Evolutionary conservation across 2,797 vertebrate species (phyloP).

Genomic region (Glossophaga mutica): DNA sequence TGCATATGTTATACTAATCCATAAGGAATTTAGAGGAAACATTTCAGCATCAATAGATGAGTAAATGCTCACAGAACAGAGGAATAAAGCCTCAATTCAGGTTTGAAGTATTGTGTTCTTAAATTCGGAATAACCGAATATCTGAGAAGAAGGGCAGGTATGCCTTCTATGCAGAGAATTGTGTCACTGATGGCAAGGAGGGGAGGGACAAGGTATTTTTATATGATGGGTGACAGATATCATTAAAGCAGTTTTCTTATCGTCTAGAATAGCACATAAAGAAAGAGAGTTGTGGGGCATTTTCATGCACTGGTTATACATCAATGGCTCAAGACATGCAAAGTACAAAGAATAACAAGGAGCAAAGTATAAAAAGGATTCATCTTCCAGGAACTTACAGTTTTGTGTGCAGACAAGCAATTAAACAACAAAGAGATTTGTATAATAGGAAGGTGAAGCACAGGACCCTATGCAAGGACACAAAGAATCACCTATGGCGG

Average conservation of each 20-base stretch:
- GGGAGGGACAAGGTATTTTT: not conserved
- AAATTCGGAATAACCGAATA: not conserved
- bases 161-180: not conserved
- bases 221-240: not conserved
- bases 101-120: not conserved
- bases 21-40: not conserved
- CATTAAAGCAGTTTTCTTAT: not conserved
- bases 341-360: not conserved
- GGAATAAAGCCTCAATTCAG: not conserved
- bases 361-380: accelerated
- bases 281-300: not conserved
- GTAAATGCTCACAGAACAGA: not conserved
- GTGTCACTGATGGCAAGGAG: not conserved
- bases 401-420: not conserved
- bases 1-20: not conserved
- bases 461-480: not conserved
- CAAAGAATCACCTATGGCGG: not conserved
- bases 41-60: not conserved
- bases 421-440: not conserved
- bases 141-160: not conserved
- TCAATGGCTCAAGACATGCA: not conserved
- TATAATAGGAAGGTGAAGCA: not conserved
- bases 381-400: accelerated
- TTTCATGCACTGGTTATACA: not conserved
- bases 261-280: not conserved